Evolutionary conservation across 2,797 vertebrate species (phyloP), one percentile per base, ranked within the genome.

Genomic region (Siniperca scherzeri): DNA sequence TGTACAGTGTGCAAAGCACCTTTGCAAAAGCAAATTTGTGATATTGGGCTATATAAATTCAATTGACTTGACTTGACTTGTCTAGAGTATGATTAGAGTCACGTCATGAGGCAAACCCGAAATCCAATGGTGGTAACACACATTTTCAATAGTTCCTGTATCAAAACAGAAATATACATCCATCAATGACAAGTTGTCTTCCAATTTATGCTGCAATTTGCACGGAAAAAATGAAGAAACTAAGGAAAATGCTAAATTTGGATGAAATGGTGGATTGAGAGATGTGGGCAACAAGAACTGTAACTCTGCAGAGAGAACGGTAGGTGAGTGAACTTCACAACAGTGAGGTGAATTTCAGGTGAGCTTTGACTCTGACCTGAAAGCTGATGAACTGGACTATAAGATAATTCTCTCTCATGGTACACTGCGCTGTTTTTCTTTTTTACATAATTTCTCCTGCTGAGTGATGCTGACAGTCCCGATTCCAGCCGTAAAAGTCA

Each of bases 271-370:
- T 27, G 13, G 36, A 55, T 5, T 22, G 42, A 21, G 44, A 71
- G 33, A 53, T 1, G 27, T 4, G 27, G 12, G 27, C 53, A 73
- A 70, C 22, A 3, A 42, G 36, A 73, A 19, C 17, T n/a, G 7
- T 22, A 53, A 73, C 73, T 82, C 71, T 78, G 65, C 64, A 79
- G 60, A 76, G 68, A 46, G 59, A 33, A 52, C 68, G 71, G 60
- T 2, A 78, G 73, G 65, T 65, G 76, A 81, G 66, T 56, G 61
- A 86, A 80, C 61, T 69, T 74, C 53, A 64, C n/a, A 62, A 13
- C 57, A 73, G 48, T 67, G 80, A 87, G 88, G 73, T 66, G 83
- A 89, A 79, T 87, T 69, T 70, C 71, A 82, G 72, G 71, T 78
- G 87, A 80, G 77, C 33, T 73, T 60, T 7, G 21, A 17, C 77